phyloP scores from a whole-genome alignment of 2,888 invertebrate species.

The Lordiphosa fenestrarum region DNA sequence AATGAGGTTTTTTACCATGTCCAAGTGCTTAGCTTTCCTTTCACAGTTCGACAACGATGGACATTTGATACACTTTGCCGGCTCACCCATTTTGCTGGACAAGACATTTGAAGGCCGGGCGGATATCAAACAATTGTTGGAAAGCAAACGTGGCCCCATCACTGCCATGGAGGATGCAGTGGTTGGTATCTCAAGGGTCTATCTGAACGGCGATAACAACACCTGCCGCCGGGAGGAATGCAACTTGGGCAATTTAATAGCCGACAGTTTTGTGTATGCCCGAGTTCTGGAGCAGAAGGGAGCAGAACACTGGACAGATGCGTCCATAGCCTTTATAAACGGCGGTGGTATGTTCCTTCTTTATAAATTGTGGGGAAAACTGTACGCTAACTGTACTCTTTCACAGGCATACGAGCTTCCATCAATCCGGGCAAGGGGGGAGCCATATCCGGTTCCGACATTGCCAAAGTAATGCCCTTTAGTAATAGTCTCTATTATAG shows the following conservation, averaged over 20 bases:
- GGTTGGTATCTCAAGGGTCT: conserved; percentile 86
- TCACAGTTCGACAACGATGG: conserved; percentile 85
- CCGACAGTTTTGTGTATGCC: conserved; percentile 87
- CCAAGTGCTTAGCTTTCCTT: not conserved
- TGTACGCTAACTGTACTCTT: too few species aligned
- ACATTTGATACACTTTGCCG: conserved; percentile 84
- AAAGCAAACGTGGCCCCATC: conserved; percentile 82
- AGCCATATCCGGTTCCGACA: conserved; percentile 86
- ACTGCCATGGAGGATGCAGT: conserved; percentile 81
- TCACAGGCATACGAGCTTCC: conserved; percentile 84
- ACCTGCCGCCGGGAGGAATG: conserved; percentile 88
- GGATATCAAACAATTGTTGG: conserved; percentile 82
- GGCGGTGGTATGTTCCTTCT: conserved; percentile 86
- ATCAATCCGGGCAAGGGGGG: conserved; percentile 82
- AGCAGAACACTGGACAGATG: conserved; percentile 87
- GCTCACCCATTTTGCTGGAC: conserved; percentile 88
- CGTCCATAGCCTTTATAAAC: conserved; percentile 88
- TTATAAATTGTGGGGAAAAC: not conserved
- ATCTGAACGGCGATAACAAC: conserved; percentile 84
- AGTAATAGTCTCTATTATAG: conserved; percentile 85
- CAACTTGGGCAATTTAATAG: conserved; percentile 90
- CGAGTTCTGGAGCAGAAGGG: conserved; percentile 79
- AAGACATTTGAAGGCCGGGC: conserved; percentile 83
- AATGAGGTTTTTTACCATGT: too few species aligned
- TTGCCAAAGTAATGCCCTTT: conserved; percentile 88